Conservation (phyloP, 1,140 invertebrate genomes). For the Pomacea maculata region DNA sequence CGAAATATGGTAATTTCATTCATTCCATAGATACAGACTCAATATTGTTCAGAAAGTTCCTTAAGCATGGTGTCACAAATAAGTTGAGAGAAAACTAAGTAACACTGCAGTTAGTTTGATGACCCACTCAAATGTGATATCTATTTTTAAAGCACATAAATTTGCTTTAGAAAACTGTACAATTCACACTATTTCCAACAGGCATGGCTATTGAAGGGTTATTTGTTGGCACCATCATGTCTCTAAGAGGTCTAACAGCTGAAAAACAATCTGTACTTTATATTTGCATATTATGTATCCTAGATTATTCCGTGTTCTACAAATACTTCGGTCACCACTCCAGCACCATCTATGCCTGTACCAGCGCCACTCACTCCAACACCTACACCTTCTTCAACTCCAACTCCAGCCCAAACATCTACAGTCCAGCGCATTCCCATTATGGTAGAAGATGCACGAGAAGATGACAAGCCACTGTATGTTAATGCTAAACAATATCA, state of each 20-base stretch:
- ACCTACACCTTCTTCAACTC: slow-evolving; percentile 12
- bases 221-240: too few relatives aligned
- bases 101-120: too few relatives aligned
- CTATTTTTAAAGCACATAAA: too few relatives aligned
- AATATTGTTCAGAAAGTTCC: too few relatives aligned
- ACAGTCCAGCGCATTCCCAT: slow-evolving; percentile 72
- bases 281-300: neutral
- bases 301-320: slow-evolving; percentile 76
- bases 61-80: too few relatives aligned
- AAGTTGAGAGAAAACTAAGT: too few relatives aligned
- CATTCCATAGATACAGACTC: too few relatives aligned
- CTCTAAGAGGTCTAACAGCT: neutral
- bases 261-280: neutral
- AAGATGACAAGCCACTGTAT: slow-evolving; percentile 81
- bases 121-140: too few relatives aligned
- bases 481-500: slow-evolving; percentile 95
- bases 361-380: slow-evolving; percentile 9
- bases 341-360: slow-evolving; percentile 43
- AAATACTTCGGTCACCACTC: slow-evolving; percentile 70
- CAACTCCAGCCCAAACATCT: slow-evolving; percentile 11
- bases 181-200: too few relatives aligned
- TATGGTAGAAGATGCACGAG: slow-evolving; percentile 59
- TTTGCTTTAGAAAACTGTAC: too few relatives aligned
- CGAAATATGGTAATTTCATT: too few relatives aligned
- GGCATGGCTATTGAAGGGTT: too few relatives aligned